Percentiles rank a stretch among this genome's conserved stretches.
Evolutionary conservation across 2,113 vertebrate genomes (phyloP).

Genomic region (Sorex araneus): DNA sequence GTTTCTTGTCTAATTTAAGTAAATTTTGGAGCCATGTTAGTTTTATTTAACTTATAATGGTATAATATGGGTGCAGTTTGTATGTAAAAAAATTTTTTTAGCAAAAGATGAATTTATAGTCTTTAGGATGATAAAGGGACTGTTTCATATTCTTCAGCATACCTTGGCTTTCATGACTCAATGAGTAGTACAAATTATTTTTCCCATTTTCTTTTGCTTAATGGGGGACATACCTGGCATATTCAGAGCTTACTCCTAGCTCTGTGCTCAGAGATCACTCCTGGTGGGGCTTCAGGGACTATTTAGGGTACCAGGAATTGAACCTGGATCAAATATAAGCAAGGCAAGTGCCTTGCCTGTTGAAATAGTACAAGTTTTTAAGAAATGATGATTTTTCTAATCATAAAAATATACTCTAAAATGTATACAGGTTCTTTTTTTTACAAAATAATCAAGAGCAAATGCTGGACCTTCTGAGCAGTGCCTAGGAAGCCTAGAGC

Average conservation of each 20-base stretch:
- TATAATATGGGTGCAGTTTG: too few relatives aligned
- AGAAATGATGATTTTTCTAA: not conserved
- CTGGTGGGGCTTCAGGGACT: too few relatives aligned
- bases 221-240: too few relatives aligned
- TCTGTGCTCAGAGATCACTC: too few relatives aligned
- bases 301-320: too few relatives aligned
- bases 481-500: too few relatives aligned
- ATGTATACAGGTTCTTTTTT: not conserved
- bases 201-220: too few relatives aligned
- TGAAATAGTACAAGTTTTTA: not conserved
- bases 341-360: too few relatives aligned
- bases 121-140: not conserved
- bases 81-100: not conserved
- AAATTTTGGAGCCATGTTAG: not conserved
- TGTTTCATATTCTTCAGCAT: not conserved
- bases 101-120: not conserved
- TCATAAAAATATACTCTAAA: not conserved
- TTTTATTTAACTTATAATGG: conserved; percentile 16
- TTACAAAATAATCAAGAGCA: too few relatives aligned
- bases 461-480: too few relatives aligned
- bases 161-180: not conserved
- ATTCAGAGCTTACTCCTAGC: too few relatives aligned
- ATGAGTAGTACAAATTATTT: not conserved
- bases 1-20: conserved; percentile 44
- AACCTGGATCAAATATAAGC: too few relatives aligned